Evolutionary conservation across 2,113 vertebrate species (phyloP).

Genomic region (Ammodytes marinus): DNA sequence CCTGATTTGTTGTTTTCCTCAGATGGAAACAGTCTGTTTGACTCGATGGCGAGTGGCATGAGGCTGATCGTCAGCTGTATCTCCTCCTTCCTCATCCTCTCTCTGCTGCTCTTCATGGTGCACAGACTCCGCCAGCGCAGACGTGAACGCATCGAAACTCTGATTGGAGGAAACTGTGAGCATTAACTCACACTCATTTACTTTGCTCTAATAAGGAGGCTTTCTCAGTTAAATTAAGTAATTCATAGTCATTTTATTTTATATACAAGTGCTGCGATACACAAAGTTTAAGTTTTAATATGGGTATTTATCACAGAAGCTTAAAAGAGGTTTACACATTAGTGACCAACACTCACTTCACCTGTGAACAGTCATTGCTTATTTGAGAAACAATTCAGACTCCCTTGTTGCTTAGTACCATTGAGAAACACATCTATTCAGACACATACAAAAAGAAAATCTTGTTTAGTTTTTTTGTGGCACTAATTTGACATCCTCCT

Average conservation of each 20-base stretch:
- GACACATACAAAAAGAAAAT: neutral
- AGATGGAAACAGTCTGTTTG: constrained; percentile 97
- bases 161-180: constrained; percentile 97
- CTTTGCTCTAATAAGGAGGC: neutral
- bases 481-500: neutral
- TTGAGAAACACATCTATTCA: neutral
- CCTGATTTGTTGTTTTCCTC: constrained; percentile 1
- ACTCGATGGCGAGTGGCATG: constrained; percentile 99
- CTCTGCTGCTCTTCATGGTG: constrained; percentile 98
- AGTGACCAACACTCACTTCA: neutral
- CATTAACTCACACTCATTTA: neutral
- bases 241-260: neutral
- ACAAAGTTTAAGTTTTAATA: too few species aligned
- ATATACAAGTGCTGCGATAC: neutral
- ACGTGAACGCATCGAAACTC: constrained; percentile 95
- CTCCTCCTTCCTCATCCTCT: constrained; percentile 99
- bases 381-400: neutral
- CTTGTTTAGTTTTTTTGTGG: too few species aligned
- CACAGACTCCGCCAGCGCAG: constrained; percentile 95
- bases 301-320: neutral
- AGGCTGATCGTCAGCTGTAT: constrained; percentile 98
- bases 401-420: neutral
- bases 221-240: neutral
- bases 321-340: neutral
- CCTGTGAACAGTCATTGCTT: neutral